A percentile compares a stretch with the other conserved stretches of the same genome.
phyloP scores from a whole-genome alignment of 2,888 invertebrate species.

The Lepeophtheirus nordmannii region DNA sequence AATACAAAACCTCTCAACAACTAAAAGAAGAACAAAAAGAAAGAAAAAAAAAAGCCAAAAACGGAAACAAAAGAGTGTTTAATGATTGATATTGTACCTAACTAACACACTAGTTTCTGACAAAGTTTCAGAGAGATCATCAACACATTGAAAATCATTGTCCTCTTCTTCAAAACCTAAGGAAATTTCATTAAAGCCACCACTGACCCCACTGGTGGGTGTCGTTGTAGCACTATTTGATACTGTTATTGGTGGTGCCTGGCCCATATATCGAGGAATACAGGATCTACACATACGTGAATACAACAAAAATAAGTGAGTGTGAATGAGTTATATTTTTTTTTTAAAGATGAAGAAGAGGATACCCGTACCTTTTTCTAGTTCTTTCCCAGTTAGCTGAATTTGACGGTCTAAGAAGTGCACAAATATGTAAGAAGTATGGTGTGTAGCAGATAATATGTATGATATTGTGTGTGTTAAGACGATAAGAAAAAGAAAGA shows the following conservation, averaged over 20 bases:
- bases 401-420: slow-evolving; percentile 2
- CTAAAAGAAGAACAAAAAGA: neutral
- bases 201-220: neutral
- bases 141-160: neutral
- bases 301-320: neutral
- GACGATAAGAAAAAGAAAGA: neutral
- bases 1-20: too few relatives aligned
- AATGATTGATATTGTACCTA: neutral
- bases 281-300: neutral
- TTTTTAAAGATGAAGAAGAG: too few relatives aligned
- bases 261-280: neutral
- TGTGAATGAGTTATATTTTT: neutral
- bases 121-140: slow-evolving; percentile 3
- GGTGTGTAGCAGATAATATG: too few relatives aligned
- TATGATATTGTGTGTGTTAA: too few relatives aligned
- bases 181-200: neutral
- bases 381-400: slow-evolving; percentile 5
- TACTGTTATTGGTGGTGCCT: neutral
- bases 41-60: neutral
- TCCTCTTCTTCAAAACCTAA: neutral
- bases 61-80: neutral
- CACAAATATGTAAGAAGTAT: neutral
- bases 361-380: neutral
- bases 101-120: slow-evolving; percentile 13
- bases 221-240: neutral